Percentiles rank a stretch among this genome's conserved stretches.
These are phyloP conservation scores for Chrysodeixis includens DNA, from an alignment of 2,888 invertebrate genomes.

Conservation along the genomic window DNA sequence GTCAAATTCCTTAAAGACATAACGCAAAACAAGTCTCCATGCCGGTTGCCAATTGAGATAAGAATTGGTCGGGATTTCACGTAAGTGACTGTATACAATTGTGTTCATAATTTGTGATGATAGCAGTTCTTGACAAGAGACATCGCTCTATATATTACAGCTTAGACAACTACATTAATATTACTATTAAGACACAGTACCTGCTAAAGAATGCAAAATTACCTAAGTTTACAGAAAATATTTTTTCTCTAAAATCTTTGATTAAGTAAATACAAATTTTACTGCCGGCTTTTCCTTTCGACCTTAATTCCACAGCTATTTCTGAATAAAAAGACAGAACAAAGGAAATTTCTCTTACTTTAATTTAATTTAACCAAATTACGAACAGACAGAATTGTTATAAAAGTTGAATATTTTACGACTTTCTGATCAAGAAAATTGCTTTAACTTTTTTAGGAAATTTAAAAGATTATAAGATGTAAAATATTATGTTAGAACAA, in stretches of 20 bases:
- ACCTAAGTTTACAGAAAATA: not conserved
- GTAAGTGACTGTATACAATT: conserved; percentile 64
- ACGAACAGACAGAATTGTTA: not conserved
- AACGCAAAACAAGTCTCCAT: conserved; percentile 48
- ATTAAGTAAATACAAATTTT: not conserved
- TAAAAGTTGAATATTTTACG: not conserved
- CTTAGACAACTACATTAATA: no score
- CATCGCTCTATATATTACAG: no score
- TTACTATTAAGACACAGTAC: no score
- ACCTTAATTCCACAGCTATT: not conserved
- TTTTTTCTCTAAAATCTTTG: not conserved
- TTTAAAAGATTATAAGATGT: no score
- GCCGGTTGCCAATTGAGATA: conserved; percentile 69
- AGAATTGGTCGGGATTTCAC: conserved; percentile 70
- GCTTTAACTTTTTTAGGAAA: not conserved
- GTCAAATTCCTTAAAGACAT: conserved; percentile 60
- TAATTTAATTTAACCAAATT: not conserved
- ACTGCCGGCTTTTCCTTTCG: not conserved
- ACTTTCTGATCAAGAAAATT: not conserved
- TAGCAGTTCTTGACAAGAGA: no score
- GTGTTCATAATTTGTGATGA: not conserved
- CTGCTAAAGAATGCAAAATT: no score
- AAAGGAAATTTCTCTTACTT: not conserved
- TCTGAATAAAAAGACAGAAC: not conserved
- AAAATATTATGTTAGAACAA: no score